Base-by-base conservation (phyloP, 1,140 invertebrate species). In the Eueides isabella region DNA sequence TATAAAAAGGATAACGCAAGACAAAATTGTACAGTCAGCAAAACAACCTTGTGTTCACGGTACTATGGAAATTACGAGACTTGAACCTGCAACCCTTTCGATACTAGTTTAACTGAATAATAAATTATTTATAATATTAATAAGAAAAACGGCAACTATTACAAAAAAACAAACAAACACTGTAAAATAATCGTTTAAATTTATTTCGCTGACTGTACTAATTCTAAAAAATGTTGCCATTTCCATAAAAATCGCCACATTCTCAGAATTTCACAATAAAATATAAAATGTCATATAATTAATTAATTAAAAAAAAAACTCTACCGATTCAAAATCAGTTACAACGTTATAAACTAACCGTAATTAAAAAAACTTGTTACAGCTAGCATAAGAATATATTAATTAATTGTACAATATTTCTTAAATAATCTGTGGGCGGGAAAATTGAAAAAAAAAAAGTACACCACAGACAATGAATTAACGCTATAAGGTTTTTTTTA, bases 281-380 rank as follows among this genome's bases (percentile, higher is more conserved):
- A 85, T 82, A 82, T 83, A 85, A 48, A 55, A 85, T 80, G 80
- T 88, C 76, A 81, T 80, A 83, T 80, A 44, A 81, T 80, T 77
- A 80, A 75, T 68, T 68, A 55, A 55, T 55, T 55, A 26, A 23
- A 26, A 12, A 55, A 55, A 55, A 26, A 55, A 26, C 48, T 44
- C 80, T 81, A 78, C 87, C 83, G 89, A 91, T 89, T 91, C 76
- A 77, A 62, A 87, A 91, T 87, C 89, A 88, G 86, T 67, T 78
- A 77, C 41, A 48, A 48, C 41, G n/a, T 72, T 64, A 79, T 81
- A 85, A 84, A 86, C 81, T 87, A 87, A 67, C 68, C 68, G 76
- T 84, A 80, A 78, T 82, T 84, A 81, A 87, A 85, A 81, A 82
- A 79, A n/a, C n/a, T n/a, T n/a, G 67, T 75, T 86, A 88, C 68